Conservation (phyloP, 2,797 vertebrate species). For the Aeoliscus strigatus region DNA sequence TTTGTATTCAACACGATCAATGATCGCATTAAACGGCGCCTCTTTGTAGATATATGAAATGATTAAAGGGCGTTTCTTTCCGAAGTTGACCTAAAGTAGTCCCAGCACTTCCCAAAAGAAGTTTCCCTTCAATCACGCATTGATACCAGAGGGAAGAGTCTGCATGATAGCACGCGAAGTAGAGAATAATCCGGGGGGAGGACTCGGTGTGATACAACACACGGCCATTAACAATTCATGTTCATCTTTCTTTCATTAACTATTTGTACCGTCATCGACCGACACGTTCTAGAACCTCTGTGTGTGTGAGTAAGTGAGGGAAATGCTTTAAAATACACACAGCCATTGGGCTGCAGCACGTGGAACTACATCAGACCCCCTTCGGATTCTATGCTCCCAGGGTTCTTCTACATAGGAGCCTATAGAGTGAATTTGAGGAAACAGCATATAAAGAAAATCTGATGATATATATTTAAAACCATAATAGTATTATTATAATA, state of each 20-base stretch:
- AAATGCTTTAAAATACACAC: conserved; percentile 10
- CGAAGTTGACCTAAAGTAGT: conserved; percentile 71
- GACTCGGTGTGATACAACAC: conserved; percentile 28
- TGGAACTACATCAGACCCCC: conserved; percentile 62
- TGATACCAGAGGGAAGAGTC: conserved; percentile 70
- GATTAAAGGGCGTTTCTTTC: conserved; percentile 1
- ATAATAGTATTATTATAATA: too few relatives aligned
- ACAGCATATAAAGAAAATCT: too few relatives aligned
- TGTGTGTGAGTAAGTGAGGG: not conserved
- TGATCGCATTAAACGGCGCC: accelerated
- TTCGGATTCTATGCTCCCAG: too few relatives aligned
- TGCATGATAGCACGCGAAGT: conserved; percentile 68
- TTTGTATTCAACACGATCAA: not conserved
- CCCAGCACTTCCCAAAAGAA: conserved; percentile 78
- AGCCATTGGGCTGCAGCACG: conserved; percentile 49
- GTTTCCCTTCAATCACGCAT: conserved; percentile 77
- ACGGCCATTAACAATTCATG: conserved; percentile 50
- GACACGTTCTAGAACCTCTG: too few relatives aligned
- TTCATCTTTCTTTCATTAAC: conserved; percentile 48
- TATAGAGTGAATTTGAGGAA: too few relatives aligned
- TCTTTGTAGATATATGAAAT: accelerated
- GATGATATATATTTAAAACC: too few relatives aligned
- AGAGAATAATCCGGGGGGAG: conserved; percentile 61
- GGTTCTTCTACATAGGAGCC: too few relatives aligned
- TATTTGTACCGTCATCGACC: conserved; percentile 1